These are phyloP conservation scores for Tromatobia lineatoria DNA, from an alignment of 2,888 invertebrate species.

Conservation along the genomic window DNA sequence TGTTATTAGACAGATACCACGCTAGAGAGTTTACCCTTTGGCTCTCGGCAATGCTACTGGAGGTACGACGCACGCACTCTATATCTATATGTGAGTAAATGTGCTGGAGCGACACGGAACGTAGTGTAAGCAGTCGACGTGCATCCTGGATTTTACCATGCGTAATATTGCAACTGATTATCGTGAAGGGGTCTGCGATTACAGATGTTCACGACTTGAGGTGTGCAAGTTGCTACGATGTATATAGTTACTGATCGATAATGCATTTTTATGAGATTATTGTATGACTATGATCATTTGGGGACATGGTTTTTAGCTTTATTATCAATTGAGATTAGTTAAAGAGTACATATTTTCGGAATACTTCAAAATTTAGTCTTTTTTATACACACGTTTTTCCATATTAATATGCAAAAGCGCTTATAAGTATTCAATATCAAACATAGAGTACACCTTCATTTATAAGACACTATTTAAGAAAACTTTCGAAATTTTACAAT, in stretches of 20 bases:
- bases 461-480: too few species aligned
- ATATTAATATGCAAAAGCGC: too few species aligned
- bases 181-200: not conserved
- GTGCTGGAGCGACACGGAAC: conserved; percentile 29
- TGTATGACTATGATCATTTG: not conserved
- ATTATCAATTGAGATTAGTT: too few species aligned
- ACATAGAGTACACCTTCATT: too few species aligned
- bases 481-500: too few species aligned
- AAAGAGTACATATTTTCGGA: too few species aligned
- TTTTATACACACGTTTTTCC: too few species aligned
- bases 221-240: not conserved
- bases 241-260: not conserved
- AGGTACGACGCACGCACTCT: conserved; percentile 36
- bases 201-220: not conserved
- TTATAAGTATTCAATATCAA: too few species aligned
- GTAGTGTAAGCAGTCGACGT: conserved; percentile 11
- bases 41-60: conserved; percentile 58
- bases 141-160: conserved; percentile 40
- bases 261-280: not conserved
- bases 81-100: conserved; percentile 40
- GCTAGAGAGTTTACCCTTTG: conserved; percentile 70
- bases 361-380: too few species aligned
- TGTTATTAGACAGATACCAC: conserved; percentile 79
- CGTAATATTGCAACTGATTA: conserved; percentile 15
- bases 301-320: not conserved